Evolutionary conservation across 64 coral and sea anemone genomes (phyloP).

Genomic region (Stylophora pistillata): DNA sequence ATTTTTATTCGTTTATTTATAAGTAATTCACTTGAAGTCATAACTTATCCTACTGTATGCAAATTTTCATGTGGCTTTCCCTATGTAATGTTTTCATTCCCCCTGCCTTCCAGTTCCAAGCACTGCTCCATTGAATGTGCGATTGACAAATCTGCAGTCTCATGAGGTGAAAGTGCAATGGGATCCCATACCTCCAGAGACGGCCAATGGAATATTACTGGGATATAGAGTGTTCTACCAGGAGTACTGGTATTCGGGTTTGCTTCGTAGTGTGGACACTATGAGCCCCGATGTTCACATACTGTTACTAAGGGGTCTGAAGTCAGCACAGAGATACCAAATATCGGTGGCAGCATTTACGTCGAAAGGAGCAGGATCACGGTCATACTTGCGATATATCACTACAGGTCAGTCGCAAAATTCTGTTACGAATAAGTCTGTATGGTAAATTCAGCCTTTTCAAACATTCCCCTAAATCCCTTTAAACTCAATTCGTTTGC

Average conservation of each 20-base stretch:
- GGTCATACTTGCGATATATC: neutral
- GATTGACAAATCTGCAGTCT: neutral
- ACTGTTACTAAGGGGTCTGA: neutral
- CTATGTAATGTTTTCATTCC: neutral
- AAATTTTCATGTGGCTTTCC: too few relatives aligned
- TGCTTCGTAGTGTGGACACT: neutral
- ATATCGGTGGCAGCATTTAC: constrained; percentile 2
- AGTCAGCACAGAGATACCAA: neutral
- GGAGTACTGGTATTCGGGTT: neutral
- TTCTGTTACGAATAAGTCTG: neutral
- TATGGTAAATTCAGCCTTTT: neutral
- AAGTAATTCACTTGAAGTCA: too few relatives aligned
- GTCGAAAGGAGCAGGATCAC: neutral
- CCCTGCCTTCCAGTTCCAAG: neutral
- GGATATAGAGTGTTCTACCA: neutral
- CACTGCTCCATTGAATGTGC: neutral
- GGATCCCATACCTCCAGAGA: neutral
- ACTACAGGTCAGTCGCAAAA: neutral
- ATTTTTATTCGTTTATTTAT: too few relatives aligned
- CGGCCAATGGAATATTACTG: neutral
- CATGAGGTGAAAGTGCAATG: constrained; percentile 4
- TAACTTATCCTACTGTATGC: too few relatives aligned
- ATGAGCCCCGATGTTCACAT: neutral
- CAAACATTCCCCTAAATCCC: neutral
- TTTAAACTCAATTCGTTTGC: too few relatives aligned